Evolutionary conservation across 2,888 invertebrate species (phyloP).

Genomic region (Ennomos quercinarius): DNA sequence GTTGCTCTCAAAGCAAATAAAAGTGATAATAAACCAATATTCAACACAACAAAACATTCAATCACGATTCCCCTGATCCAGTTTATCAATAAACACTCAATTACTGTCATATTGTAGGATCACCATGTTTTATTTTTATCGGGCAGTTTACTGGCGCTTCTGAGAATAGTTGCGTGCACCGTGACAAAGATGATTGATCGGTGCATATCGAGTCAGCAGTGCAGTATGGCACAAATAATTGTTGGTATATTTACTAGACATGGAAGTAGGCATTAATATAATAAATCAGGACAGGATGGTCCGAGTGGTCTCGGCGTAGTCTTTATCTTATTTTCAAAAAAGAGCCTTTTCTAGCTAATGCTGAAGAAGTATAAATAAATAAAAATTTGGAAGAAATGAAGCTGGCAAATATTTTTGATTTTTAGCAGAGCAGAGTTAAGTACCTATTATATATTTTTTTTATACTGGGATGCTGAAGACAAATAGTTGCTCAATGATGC

Average conservation of each 20-base stretch:
- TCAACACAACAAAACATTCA: constrained; percentile 13
- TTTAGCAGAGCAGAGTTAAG: too few relatives aligned
- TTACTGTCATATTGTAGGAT: constrained; percentile 63
- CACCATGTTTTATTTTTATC: constrained; percentile 57
- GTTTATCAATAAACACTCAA: constrained; percentile 58
- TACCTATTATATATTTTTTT: too few relatives aligned
- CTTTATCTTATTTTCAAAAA: too few relatives aligned
- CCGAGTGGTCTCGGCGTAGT: too few relatives aligned
- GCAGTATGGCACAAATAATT: constrained; percentile 6
- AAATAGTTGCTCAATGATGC: too few relatives aligned
- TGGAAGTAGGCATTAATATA: too few relatives aligned
- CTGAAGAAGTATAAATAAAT: too few relatives aligned
- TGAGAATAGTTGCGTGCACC: constrained; percentile 6
- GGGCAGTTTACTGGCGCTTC: constrained; percentile 46
- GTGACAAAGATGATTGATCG: constrained; percentile 47
- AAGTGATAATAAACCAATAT: constrained; percentile 22
- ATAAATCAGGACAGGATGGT: too few relatives aligned
- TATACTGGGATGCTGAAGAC: too few relatives aligned
- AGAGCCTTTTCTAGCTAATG: too few relatives aligned
- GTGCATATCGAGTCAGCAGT: constrained; percentile 5
- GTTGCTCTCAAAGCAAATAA: constrained; percentile 4
- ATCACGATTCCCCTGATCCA: constrained; percentile 18
- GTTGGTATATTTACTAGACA: not conserved
- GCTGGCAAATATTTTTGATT: too few relatives aligned
- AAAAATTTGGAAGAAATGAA: too few relatives aligned